Conservation (phyloP, 2,797 vertebrate species). For the Strix occidentalis region DNA sequence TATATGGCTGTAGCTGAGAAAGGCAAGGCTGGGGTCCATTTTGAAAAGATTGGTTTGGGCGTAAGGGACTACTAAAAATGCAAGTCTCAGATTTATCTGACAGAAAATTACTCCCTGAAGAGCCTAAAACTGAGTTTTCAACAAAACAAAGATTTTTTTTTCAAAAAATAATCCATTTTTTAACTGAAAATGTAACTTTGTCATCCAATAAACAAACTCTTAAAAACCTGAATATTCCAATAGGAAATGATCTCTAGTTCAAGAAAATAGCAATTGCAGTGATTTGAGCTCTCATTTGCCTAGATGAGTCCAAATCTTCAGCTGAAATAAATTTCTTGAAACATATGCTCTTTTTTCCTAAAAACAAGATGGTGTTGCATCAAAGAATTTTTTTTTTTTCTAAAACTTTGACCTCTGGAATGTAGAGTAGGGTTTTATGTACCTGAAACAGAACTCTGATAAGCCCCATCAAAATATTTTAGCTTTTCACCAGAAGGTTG, state of each 20-base stretch:
- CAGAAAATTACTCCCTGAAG: not conserved
- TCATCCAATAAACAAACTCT: not conserved
- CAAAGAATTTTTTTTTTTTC: not conserved
- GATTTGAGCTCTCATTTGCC: not conserved
- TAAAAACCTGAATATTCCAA: not conserved
- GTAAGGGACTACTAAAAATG: not conserved
- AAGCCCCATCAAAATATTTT: not conserved
- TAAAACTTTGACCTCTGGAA: not conserved
- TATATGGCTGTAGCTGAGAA: not conserved
- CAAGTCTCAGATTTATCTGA: not conserved
- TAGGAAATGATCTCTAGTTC: not conserved
- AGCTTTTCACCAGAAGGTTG: not conserved
- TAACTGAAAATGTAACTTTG: not conserved
- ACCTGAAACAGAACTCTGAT: not conserved
- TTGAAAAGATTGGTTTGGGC: not conserved
- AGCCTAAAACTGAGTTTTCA: not conserved
- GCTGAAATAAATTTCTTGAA: not conserved
- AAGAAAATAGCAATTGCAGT: not conserved
- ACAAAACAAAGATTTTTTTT: not conserved
- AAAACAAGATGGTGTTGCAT: not conserved
- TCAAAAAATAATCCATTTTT: accelerated
- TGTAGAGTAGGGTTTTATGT: not conserved
- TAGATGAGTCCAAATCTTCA: not conserved
- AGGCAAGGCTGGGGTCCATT: not conserved
- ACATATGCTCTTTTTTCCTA: not conserved